phyloP scores from a whole-genome alignment of 2,797 vertebrate genomes.

The Acipenser transmontanus region DNA sequence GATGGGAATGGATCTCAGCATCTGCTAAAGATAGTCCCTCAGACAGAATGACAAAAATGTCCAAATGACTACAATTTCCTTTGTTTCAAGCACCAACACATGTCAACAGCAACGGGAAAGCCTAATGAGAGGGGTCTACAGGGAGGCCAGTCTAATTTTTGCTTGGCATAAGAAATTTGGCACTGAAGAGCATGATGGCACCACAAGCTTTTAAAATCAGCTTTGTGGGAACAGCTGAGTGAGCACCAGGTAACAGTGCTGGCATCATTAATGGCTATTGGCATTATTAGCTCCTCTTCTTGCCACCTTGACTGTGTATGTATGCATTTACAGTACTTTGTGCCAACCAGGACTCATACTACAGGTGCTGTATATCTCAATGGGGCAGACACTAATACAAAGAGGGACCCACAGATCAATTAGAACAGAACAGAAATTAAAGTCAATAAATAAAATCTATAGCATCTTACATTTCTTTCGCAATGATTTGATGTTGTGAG shows the following conservation, averaged over 20 bases:
- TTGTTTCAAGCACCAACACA: constrained; percentile 74
- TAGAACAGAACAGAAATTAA: constrained; percentile 41
- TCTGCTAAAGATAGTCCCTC: constrained; percentile 82
- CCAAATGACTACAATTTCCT: constrained; percentile 70
- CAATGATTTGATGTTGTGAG: too few species aligned
- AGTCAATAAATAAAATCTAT: constrained; percentile 37
- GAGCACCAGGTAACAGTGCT: constrained; percentile 30
- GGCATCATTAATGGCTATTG: constrained; percentile 20
- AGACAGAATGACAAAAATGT: constrained; percentile 46
- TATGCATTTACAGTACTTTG: constrained; percentile 2
- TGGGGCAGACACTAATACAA: constrained; percentile 46
- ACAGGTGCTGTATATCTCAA: constrained; percentile 43
- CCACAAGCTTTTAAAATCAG: constrained; percentile 20
- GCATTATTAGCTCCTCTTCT: constrained; percentile 9
- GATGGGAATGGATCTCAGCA: constrained; percentile 81
- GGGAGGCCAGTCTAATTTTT: constrained; percentile 63
- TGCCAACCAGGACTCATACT: constrained; percentile 9
- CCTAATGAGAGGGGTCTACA: constrained; percentile 73
- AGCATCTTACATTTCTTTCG: too few species aligned
- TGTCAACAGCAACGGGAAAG: constrained; percentile 65
- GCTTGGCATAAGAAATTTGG: constrained; percentile 68
- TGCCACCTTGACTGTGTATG: not conserved
- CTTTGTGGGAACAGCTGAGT: constrained; percentile 33
- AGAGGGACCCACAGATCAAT: constrained; percentile 40
- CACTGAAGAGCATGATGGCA: constrained; percentile 58